phyloP scores from a whole-genome alignment of 2,888 invertebrate genomes.

The Ornithoptera priamus region DNA sequence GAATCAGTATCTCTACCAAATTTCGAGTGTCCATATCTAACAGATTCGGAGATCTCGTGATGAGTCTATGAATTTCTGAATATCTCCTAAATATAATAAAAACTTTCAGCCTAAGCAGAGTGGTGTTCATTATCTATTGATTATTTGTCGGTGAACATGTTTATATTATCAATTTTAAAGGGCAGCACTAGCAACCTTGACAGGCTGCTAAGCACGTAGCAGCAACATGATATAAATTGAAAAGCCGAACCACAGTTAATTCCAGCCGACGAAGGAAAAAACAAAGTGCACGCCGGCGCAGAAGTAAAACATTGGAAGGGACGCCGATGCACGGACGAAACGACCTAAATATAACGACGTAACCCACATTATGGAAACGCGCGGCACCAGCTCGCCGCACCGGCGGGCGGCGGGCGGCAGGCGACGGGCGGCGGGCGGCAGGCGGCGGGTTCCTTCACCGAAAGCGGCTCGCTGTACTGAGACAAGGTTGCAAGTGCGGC shows the following conservation, averaged over 20 bases:
- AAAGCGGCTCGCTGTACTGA: slow-evolving; percentile 47
- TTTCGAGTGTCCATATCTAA: no score
- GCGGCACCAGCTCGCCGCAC: slow-evolving; percentile 48
- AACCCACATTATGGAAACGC: slow-evolving; percentile 53
- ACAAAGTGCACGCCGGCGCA: slow-evolving; percentile 32
- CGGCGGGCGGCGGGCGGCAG: slow-evolving; percentile 36
- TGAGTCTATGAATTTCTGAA: no score
- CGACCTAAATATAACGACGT: slow-evolving; percentile 69
- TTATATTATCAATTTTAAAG: no score
- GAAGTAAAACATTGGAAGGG: slow-evolving; percentile 58
- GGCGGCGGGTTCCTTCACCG: slow-evolving; percentile 44
- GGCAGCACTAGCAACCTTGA: slow-evolving; percentile 5
- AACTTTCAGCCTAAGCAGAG: no score
- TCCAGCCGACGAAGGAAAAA: slow-evolving; percentile 31
- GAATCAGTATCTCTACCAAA: no score
- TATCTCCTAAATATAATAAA: no score
- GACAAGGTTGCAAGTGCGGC: slow-evolving; percentile 64
- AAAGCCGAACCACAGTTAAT: slow-evolving; percentile 30
- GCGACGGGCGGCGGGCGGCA: slow-evolving; percentile 39
- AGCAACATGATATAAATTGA: slow-evolving; percentile 21
- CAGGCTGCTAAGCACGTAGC: not conserved
- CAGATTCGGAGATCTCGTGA: no score
- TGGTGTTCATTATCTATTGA: no score
- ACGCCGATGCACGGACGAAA: slow-evolving; percentile 45
- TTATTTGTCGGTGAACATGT: no score